phyloP scores from a whole-genome alignment of 2,888 invertebrate species.

The Campaea margaritaria region DNA sequence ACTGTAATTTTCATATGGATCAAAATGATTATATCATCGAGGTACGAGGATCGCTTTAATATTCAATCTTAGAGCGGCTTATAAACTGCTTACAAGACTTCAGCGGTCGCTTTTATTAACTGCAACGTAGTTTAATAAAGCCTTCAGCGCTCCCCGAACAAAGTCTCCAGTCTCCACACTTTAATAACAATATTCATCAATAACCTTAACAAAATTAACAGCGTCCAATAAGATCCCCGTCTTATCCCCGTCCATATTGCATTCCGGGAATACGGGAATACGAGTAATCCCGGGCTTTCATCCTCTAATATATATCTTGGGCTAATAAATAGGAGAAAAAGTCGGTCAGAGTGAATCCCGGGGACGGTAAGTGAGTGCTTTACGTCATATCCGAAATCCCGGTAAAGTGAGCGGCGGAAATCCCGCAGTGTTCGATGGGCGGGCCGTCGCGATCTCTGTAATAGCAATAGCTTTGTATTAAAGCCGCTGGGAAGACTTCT shows the following conservation, averaged over 20 bases:
- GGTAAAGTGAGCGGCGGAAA: conserved; percentile 82
- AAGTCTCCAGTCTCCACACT: conserved; percentile 34
- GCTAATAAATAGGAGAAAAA: conserved; percentile 82
- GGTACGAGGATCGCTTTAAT: background rate
- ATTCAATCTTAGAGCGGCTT: conserved; percentile 8
- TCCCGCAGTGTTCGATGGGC: conserved; percentile 81
- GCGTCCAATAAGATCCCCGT: conserved; percentile 56
- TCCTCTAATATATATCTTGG: conserved; percentile 73
- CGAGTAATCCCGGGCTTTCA: conserved; percentile 64
- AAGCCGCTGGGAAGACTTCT: conserved; percentile 77
- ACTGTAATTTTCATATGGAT: background rate
- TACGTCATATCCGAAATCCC: conserved; percentile 85
- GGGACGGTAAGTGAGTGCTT: conserved; percentile 78
- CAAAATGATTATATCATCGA: background rate
- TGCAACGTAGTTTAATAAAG: conserved; percentile 40
- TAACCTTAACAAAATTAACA: conserved; percentile 56
- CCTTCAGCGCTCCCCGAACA: conserved; percentile 24
- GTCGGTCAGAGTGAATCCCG: conserved; percentile 70
- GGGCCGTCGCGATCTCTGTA: conserved; percentile 78
- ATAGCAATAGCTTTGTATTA: conserved; percentile 85
- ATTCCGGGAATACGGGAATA: conserved; percentile 59
- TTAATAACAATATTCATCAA: conserved; percentile 48
- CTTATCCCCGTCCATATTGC: conserved; percentile 59
- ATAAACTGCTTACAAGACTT: conserved; percentile 6
- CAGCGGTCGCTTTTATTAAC: conserved; percentile 27